These are phyloP conservation scores for Eristalis intricaria DNA, from an alignment of 2,888 invertebrate species.

Conservation along the genomic window DNA sequence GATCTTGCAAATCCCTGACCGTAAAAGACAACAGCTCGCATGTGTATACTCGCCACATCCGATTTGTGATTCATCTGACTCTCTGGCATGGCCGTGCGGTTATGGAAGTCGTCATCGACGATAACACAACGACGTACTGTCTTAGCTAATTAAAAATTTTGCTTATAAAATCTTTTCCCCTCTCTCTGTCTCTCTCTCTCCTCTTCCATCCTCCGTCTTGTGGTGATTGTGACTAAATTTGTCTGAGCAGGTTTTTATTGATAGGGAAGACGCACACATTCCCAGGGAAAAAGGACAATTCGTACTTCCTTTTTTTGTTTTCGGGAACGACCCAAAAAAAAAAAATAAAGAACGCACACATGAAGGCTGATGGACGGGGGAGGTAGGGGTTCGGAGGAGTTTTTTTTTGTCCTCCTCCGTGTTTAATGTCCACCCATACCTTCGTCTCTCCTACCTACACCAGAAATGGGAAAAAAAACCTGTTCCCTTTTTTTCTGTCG, in stretches of 20 bases:
- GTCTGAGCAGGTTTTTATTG: neutral
- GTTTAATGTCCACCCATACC: neutral
- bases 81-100: neutral
- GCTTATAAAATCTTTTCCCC: neutral
- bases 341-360: neutral
- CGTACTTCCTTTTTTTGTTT: neutral
- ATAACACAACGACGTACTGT: neutral
- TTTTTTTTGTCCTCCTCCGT: too few species aligned
- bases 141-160: slow-evolving; percentile 42
- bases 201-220: neutral
- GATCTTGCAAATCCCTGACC: neutral
- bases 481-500: slow-evolving; percentile 29
- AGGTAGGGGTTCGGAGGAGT: neutral
- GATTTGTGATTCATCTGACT: neutral
- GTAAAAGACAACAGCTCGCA: neutral
- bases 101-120: neutral
- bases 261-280: neutral
- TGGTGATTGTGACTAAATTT: neutral
- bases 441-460: neutral
- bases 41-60: neutral
- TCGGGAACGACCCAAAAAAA: neutral
- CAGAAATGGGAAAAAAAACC: neutral
- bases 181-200: too few species aligned
- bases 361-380: neutral
- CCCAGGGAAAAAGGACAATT: neutral